Conservation (phyloP, 2,888 invertebrate genomes). For the Ptychoptera albimana region DNA sequence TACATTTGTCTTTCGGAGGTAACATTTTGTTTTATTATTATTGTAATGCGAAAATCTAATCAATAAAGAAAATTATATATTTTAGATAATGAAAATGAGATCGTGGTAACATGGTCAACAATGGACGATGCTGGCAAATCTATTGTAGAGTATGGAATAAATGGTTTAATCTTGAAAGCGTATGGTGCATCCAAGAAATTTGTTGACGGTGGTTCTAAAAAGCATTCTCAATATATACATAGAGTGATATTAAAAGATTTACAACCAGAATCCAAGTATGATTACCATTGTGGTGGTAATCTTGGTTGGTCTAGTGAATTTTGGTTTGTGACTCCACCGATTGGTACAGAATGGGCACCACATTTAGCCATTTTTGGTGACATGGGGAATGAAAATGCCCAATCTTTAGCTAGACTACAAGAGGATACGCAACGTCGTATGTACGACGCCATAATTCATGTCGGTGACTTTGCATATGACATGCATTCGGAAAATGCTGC, state of each 20-base stretch:
- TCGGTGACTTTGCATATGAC: conserved; percentile 92
- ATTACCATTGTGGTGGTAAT: conserved; percentile 68
- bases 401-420: conserved; percentile 68
- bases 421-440: conserved; percentile 61
- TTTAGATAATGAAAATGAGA: conserved; percentile 45
- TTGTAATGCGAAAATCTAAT: neutral
- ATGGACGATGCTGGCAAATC: conserved; percentile 47
- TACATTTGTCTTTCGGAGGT: conserved; percentile 50
- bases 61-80: conserved; percentile 7
- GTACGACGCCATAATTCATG: conserved; percentile 80
- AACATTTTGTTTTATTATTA: conserved; percentile 10
- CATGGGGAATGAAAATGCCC: conserved; percentile 83
- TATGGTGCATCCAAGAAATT: conserved; percentile 45
- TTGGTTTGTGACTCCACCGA: conserved; percentile 56
- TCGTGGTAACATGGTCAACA: conserved; percentile 74
- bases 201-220: conserved; percentile 52
- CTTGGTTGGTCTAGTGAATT: conserved; percentile 71
- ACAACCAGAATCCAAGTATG: conserved; percentile 44
- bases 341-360: conserved; percentile 55
- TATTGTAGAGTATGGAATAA: conserved; percentile 57
- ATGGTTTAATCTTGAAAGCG: conserved; percentile 37
- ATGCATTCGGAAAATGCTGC: conserved; percentile 66
- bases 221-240: conserved; percentile 60
- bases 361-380: conserved; percentile 81
- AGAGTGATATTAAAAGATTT: conserved; percentile 44